A percentile compares a stretch with the other conserved stretches of the same genome.
Evolutionary conservation across 2,888 invertebrate species (phyloP).

Genomic region (Miltochrista miniata): DNA sequence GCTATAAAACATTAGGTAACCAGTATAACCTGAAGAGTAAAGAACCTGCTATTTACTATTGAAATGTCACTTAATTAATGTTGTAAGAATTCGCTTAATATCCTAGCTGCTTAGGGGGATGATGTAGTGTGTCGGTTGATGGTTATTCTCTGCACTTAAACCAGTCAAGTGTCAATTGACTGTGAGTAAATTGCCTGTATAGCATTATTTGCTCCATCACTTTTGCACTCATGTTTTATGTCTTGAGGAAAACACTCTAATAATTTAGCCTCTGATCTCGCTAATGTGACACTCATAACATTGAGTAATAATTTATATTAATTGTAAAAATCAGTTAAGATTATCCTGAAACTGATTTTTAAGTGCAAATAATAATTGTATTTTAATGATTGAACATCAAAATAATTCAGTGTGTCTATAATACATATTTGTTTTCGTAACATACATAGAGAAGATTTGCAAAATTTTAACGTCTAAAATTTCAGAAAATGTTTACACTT

Average conservation of each 20-base stretch:
- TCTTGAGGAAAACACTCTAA: too few species aligned
- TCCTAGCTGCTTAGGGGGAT: background rate
- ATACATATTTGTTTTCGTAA: too few species aligned
- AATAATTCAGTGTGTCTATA: too few species aligned
- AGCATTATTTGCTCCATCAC: slow-evolving; percentile 10
- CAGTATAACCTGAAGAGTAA: slow-evolving; percentile 46
- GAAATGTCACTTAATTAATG: slow-evolving; percentile 39
- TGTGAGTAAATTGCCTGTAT: background rate
- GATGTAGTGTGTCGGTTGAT: slow-evolving; percentile 3
- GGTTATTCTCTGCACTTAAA: background rate
- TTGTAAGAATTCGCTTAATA: slow-evolving; percentile 13
- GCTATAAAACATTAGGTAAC: slow-evolving; percentile 51
- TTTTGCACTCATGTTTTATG: slow-evolving; percentile 35
- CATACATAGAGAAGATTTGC: too few species aligned
- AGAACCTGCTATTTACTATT: slow-evolving; percentile 36
- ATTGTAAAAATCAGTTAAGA: too few species aligned
- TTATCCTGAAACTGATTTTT: too few species aligned
- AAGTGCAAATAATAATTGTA: too few species aligned
- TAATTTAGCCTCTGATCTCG: too few species aligned
- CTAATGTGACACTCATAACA: too few species aligned
- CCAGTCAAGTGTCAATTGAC: background rate
- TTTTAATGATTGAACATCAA: background rate
- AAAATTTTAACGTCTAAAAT: too few species aligned
- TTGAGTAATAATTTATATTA: too few species aligned
- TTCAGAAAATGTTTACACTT: too few species aligned